Evolutionary conservation across 2,113 vertebrate species (phyloP).

Genomic region (Strigops habroptila): DNA sequence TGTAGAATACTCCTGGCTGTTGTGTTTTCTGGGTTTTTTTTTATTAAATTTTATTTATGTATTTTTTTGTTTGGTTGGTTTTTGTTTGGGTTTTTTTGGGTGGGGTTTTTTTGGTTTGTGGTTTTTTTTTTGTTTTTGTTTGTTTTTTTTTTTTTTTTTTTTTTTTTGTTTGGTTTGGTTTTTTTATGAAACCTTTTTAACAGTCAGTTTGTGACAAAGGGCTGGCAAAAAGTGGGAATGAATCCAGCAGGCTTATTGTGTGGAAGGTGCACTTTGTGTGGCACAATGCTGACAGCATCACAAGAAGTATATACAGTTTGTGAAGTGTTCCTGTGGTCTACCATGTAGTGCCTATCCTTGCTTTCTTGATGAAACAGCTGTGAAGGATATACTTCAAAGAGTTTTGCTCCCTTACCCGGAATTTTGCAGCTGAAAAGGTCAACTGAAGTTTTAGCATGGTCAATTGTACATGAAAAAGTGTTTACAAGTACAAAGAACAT

Average conservation of each 20-base stretch:
- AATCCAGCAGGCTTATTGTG: not conserved
- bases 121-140: no score
- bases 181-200: not conserved
- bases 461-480: not conserved
- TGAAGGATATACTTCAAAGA: not conserved
- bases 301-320: not conserved
- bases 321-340: not conserved
- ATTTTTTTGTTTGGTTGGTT: no score
- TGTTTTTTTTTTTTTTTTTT: not conserved
- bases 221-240: not conserved
- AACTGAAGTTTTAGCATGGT: not conserved
- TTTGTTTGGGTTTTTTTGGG: no score
- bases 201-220: not conserved
- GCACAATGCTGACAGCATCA: not conserved
- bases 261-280: not conserved
- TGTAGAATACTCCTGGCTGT: fast-evolving
- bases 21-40: not conserved
- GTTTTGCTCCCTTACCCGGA: not conserved
- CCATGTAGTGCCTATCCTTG: not conserved
- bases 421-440: not conserved
- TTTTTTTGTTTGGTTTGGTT: not conserved
- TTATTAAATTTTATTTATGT: no score
- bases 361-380: not conserved
- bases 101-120: no score
- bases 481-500: not conserved